phyloP scores from a whole-genome alignment of 2,888 invertebrate species.

The Sycophila texana region DNA sequence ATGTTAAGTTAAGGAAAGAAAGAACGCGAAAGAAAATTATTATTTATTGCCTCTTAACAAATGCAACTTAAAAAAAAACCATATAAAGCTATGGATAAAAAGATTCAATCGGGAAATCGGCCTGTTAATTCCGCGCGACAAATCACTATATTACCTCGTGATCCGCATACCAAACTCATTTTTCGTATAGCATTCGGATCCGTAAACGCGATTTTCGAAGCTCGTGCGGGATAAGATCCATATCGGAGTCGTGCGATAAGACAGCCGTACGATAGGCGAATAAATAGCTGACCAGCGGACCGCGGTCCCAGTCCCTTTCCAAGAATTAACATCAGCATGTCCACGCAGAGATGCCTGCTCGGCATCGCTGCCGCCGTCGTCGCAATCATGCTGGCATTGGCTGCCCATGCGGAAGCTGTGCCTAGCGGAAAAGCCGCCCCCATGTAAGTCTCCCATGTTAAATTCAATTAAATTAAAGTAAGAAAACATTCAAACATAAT shows the following conservation, averaged over 20 bases:
- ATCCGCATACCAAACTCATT: background rate
- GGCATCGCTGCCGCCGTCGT: background rate
- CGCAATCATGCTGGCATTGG: background rate
- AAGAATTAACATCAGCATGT: slow-evolving; percentile 23
- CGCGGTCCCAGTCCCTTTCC: background rate
- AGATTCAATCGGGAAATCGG: too few relatives aligned
- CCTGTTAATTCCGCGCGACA: too few relatives aligned
- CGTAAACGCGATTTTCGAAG: too few relatives aligned
- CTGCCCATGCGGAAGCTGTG: background rate
- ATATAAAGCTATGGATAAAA: too few relatives aligned
- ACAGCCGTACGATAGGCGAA: background rate
- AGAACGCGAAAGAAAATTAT: too few relatives aligned
- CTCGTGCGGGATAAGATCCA: background rate
- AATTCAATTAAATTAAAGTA: too few relatives aligned
- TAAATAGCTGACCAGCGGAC: slow-evolving; percentile 16
- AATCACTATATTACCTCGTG: too few relatives aligned
- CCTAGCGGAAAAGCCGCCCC: background rate
- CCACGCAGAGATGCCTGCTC: background rate
- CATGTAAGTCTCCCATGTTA: background rate
- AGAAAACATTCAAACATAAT: too few relatives aligned
- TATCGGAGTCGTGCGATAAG: slow-evolving; percentile 12
- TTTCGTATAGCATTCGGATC: too few relatives aligned
- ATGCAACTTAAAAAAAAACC: too few relatives aligned
- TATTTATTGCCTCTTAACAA: too few relatives aligned
- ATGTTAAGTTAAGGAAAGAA: too few relatives aligned